A percentile compares a stretch with the other conserved stretches of the same genome.
These are phyloP conservation scores for Petroica traversi DNA, from an alignment of 2,113 vertebrate genomes.

Conservation along the genomic window DNA sequence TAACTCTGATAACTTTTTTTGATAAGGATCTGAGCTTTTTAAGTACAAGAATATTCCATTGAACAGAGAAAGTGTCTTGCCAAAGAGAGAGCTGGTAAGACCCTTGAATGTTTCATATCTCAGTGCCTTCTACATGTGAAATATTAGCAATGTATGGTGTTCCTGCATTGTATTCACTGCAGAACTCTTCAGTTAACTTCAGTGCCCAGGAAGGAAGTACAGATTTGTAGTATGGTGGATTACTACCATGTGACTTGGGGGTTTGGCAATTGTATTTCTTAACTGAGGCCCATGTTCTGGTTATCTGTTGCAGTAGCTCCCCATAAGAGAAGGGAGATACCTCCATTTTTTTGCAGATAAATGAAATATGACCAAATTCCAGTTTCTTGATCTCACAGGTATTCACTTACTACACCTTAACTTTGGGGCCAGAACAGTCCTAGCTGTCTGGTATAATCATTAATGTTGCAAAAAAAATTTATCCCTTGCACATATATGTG, in stretches of 20 bases:
- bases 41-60: background rate
- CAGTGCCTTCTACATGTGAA: background rate
- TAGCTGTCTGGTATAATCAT: background rate
- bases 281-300: background rate
- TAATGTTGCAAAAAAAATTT: background rate
- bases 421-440: background rate
- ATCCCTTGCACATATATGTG: background rate
- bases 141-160: background rate
- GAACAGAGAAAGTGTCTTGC: background rate
- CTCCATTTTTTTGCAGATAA: background rate
- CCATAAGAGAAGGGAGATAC: background rate
- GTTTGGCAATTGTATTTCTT: background rate
- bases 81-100: background rate
- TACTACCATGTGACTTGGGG: background rate
- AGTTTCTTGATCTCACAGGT: background rate
- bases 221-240: accelerated
- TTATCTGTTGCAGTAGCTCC: background rate
- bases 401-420: background rate
- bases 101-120: background rate
- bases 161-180: background rate
- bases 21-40: background rate
- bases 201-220: background rate
- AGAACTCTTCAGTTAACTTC: background rate
- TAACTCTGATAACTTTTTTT: background rate
- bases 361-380: background rate